Evolutionary conservation across 1,140 invertebrate genomes (phyloP).

Genomic region (Platyura marginata): DNA sequence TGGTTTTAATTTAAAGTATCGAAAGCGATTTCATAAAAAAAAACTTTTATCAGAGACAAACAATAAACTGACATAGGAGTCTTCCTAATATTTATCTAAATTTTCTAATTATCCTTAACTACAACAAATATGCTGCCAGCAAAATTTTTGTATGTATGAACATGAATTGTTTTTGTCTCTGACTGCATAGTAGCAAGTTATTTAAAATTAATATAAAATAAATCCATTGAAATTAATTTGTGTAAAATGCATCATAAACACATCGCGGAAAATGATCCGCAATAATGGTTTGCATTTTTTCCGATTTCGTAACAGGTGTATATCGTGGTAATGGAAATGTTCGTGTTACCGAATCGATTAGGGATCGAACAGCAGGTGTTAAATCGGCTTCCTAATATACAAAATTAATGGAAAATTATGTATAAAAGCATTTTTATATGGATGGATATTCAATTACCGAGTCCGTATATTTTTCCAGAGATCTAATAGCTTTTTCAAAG

Average conservation of each 20-base stretch:
- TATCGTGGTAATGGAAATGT: slow-evolving; percentile 64
- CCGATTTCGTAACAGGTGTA: slow-evolving; percentile 52
- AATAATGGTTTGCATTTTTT: slow-evolving; percentile 56
- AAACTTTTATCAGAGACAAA: too few relatives aligned
- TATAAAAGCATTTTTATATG: neutral
- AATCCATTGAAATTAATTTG: too few relatives aligned
- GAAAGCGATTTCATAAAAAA: too few relatives aligned
- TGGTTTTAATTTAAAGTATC: too few relatives aligned
- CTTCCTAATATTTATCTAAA: too few relatives aligned
- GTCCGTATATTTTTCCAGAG: slow-evolving; percentile 56
- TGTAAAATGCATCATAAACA: slow-evolving; percentile 49
- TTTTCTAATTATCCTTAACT: too few relatives aligned
- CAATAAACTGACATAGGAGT: too few relatives aligned
- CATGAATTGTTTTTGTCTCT: too few relatives aligned
- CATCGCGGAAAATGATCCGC: slow-evolving; percentile 58
- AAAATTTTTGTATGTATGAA: too few relatives aligned
- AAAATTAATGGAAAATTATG: neutral
- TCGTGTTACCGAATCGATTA: slow-evolving; percentile 53
- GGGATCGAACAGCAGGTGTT: slow-evolving; percentile 43
- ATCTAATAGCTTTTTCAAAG: slow-evolving; percentile 56
- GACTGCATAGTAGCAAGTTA: too few relatives aligned
- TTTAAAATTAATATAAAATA: too few relatives aligned
- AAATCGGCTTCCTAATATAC: slow-evolving; percentile 42
- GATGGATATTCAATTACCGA: slow-evolving; percentile 12
- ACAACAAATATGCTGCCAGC: too few relatives aligned